Base-by-base conservation (phyloP, 1,140 invertebrate species). In the Aphelenchoides avenae region DNA sequence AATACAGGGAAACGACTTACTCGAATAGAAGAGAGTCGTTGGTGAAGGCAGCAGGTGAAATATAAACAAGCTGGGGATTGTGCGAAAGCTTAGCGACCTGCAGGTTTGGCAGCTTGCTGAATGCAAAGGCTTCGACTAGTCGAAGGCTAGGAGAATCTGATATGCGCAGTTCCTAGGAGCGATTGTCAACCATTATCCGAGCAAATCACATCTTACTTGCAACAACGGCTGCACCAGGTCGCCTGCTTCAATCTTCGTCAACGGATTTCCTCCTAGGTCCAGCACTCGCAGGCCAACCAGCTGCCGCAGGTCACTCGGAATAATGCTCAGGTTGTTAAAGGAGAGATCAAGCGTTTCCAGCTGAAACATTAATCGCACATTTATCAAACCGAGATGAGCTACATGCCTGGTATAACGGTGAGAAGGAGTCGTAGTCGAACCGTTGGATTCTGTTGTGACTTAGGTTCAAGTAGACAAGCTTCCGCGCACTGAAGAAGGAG, bases 231-330 rank as follows among this genome's bases (percentile, higher is more conserved):
- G 52, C 13, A 36, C 20, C 26, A 67, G 34, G 20, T 67, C 65
- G 27, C 67, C 67, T n/a, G 43, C 56, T 36, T 41, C 30, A 27
- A 67, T 47, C 30, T 40, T 52, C 22, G 13, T 44, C 18, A 67
- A 41, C 9, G 65, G 68, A 65, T 67, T 67, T 29, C 46, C 65
- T 30, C 65, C 70, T 22, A 67, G 48, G 50, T 67, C 70, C 11
- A 67, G 43, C 20, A 36, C 15, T 34, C 68, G 20, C 18, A 67
- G 31, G 9, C 68, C 65, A 41, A 67, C 47, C 40, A 67, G 65
- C 44, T 67, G 65, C 40, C 43, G 33, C 5, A 67, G 41, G 46
- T 61, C 65, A 36, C 43, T 42, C 20, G 65, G 65, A 15, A 71
- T 43, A 15, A 24, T 37, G 30, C 34, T 57, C 26, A 67, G 49